These are phyloP conservation scores for Epinephelus fuscoguttatus DNA, from an alignment of 2,113 vertebrate genomes.

Conservation along the genomic window DNA sequence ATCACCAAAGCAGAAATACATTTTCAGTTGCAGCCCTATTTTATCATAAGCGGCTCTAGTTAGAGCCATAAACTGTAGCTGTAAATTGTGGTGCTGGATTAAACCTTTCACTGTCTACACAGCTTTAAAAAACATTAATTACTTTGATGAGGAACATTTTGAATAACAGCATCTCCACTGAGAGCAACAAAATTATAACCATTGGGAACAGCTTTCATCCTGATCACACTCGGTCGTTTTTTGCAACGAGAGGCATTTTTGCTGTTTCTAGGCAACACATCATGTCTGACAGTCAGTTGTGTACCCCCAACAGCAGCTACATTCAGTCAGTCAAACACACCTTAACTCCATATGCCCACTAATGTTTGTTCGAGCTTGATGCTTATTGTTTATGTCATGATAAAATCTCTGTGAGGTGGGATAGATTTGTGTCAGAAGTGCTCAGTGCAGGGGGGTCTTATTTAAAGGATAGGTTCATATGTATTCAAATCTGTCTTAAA, in stretches of 20 bases:
- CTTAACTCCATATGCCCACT: background rate
- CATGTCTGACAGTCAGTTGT: constrained; percentile 7
- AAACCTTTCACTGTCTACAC: background rate
- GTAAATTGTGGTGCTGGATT: background rate
- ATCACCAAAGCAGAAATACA: too few species aligned
- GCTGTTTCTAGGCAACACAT: constrained; percentile 40
- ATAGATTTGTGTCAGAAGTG: background rate
- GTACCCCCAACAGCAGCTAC: background rate
- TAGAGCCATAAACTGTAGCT: background rate
- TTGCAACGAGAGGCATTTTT: background rate
- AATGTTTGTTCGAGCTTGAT: background rate
- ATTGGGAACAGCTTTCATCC: background rate
- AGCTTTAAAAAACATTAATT: background rate
- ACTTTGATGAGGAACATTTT: background rate
- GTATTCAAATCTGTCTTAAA: background rate
- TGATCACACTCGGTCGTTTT: background rate
- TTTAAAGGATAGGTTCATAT: background rate
- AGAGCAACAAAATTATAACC: background rate
- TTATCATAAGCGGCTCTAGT: background rate
- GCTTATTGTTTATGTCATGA: background rate
- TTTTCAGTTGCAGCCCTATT: background rate
- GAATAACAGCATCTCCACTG: background rate
- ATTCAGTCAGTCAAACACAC: constrained; percentile 12
- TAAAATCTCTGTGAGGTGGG: background rate
- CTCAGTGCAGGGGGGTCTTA: background rate